These are phyloP conservation scores for Drosophila guanche DNA, from an alignment of 1,140 invertebrate species.

Conservation along the genomic window DNA sequence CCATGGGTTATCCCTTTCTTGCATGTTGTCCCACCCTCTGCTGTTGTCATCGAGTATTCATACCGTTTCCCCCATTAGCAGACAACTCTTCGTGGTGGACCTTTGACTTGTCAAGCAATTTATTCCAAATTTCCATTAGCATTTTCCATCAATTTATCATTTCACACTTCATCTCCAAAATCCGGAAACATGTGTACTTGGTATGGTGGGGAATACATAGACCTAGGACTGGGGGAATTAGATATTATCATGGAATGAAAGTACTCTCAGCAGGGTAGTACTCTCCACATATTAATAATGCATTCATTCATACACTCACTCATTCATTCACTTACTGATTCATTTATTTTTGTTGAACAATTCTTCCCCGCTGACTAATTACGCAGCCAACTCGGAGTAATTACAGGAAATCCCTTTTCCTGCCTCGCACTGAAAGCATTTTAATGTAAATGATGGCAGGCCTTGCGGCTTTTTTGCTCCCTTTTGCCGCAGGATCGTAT, in stretches of 20 bases:
- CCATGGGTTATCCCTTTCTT: constrained; percentile 6
- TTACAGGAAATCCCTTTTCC: constrained; percentile 78
- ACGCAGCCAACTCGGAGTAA: constrained; percentile 55
- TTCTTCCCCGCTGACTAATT: constrained; percentile 50
- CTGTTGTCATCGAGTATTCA: constrained; percentile 23
- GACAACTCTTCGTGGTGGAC: constrained; percentile 16
- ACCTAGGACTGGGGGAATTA: too few relatives aligned
- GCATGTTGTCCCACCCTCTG: background rate
- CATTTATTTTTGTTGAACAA: constrained; percentile 12
- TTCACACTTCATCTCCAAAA: constrained; percentile 21
- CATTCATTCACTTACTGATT: constrained; percentile 45
- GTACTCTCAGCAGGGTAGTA: too few relatives aligned
- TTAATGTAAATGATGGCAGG: constrained; percentile 21
- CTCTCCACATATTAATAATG: constrained; percentile 54
- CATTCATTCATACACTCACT: constrained; percentile 30
- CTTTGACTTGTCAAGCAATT: constrained; percentile 30
- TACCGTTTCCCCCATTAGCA: background rate
- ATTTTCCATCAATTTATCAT: constrained; percentile 57
- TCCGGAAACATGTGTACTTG: background rate
- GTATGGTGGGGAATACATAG: constrained; percentile 1
- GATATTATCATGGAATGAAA: too few relatives aligned
- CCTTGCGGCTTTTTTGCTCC: constrained; percentile 28
- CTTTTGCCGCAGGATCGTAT: constrained; percentile 20
- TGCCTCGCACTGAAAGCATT: constrained; percentile 42
- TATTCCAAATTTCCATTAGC: constrained; percentile 13